Percentiles rank a stretch among this genome's conserved stretches.
Evolutionary conservation across 2,797 vertebrate genomes (phyloP).

Genomic region (Labeo calbasu): DNA sequence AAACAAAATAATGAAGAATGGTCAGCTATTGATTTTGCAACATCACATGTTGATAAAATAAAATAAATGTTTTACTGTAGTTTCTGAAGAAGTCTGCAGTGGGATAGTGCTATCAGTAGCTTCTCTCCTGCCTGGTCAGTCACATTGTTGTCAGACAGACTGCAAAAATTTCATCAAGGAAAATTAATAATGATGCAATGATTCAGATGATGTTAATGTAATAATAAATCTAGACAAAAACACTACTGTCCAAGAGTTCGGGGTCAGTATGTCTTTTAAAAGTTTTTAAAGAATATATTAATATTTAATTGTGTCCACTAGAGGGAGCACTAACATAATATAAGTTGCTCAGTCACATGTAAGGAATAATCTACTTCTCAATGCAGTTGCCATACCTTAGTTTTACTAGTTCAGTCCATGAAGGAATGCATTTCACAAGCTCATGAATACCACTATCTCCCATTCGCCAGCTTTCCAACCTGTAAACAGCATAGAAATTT

Average conservation of each 20-base stretch:
- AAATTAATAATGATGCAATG: neutral
- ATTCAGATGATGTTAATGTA: neutral
- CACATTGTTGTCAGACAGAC: conserved; percentile 81
- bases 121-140: conserved; percentile 74
- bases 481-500: conserved; percentile 59
- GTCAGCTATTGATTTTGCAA: neutral
- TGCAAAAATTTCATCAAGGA: conserved; percentile 55
- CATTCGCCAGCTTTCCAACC: conserved; percentile 82
- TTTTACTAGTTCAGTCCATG: conserved; percentile 77
- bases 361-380: neutral
- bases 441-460: conserved; percentile 73
- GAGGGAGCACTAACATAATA: conserved; percentile 2
- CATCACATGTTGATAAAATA: neutral
- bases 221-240: neutral
- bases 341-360: neutral
- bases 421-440: conserved; percentile 73
- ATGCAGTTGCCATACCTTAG: conserved; percentile 74
- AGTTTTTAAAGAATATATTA: neutral
- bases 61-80: conserved; percentile 77
- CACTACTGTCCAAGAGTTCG: neutral
- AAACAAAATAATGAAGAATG: conserved; percentile 13
- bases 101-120: conserved; percentile 73
- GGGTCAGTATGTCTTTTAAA: neutral
- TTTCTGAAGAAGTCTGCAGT: conserved; percentile 78
- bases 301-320: conserved; percentile 11